Evolutionary conservation across 2,888 invertebrate genomes (phyloP).

Genomic region (Catotricha subobsoleta): DNA sequence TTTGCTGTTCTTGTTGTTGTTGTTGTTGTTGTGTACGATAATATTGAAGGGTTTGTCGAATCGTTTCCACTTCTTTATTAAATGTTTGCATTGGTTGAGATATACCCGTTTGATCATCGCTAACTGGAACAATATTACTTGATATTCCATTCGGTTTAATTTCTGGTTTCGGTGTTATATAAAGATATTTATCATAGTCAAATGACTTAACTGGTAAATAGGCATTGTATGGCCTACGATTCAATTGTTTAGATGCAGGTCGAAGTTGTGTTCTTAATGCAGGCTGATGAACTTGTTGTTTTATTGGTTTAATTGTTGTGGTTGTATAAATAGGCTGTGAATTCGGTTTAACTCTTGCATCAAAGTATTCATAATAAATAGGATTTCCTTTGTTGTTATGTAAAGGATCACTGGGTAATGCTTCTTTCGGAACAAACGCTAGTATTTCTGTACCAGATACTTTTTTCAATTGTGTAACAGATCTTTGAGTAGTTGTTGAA

Average conservation of each 20-base stretch:
- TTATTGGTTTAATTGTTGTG: conserved; percentile 11
- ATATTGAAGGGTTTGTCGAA: conserved; percentile 46
- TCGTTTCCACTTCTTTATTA: conserved; percentile 44
- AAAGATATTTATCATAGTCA: conserved; percentile 19
- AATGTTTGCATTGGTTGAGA: conserved; percentile 34
- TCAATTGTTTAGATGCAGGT: conserved; percentile 9
- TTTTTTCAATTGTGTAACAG: conserved; percentile 4
- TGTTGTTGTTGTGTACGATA: conserved; percentile 41
- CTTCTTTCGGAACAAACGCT: conserved; percentile 21
- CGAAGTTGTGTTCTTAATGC: conserved; percentile 8
- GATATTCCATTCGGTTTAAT: conserved; percentile 22
- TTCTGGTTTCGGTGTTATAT: conserved; percentile 37
- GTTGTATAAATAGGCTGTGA: conserved; percentile 14
- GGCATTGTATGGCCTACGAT: conserved; percentile 8
- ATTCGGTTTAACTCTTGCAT: conserved; percentile 14
- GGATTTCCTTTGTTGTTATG: conserved; percentile 22
- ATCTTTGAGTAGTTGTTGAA: background rate
- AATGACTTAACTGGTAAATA: conserved; percentile 8
- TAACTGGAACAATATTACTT: conserved; percentile 8
- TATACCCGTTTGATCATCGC: conserved; percentile 7
- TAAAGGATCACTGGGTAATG: conserved; percentile 13
- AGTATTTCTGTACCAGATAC: conserved; percentile 14
- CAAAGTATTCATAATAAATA: conserved; percentile 30
- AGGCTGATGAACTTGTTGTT: conserved; percentile 21
- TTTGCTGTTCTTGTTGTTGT: conserved; percentile 26